These are phyloP conservation scores for Tetragonula carbonaria DNA, from an alignment of 2,888 invertebrate genomes.

Conservation along the genomic window DNA sequence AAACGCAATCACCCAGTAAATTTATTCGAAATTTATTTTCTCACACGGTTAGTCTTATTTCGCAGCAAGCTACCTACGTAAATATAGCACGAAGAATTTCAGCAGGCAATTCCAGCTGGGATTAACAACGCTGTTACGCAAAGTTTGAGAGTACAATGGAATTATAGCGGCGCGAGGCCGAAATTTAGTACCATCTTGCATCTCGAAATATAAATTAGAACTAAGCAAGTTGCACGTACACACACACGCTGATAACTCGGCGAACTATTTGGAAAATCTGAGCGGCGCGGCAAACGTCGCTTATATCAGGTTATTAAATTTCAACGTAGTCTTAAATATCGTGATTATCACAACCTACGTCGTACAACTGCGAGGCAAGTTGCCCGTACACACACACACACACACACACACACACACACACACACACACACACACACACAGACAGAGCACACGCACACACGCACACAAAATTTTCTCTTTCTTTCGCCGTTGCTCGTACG, in stretches of 20 bases:
- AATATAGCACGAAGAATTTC: conserved; percentile 20
- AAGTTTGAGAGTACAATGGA: conserved; percentile 35
- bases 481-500: background rate
- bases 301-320: conserved; percentile 20
- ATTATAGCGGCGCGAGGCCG: conserved; percentile 32
- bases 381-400: background rate
- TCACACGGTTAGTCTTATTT: background rate
- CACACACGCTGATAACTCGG: conserved; percentile 10
- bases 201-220: conserved; percentile 46
- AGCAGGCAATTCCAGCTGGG: conserved; percentile 7
- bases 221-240: conserved; percentile 31
- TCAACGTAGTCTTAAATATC: conserved; percentile 9
- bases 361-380: background rate
- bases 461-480: background rate
- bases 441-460: no score
- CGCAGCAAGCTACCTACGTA: background rate
- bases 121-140: conserved; percentile 40
- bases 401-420: no score
- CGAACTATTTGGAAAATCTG: conserved; percentile 39
- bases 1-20: no score
- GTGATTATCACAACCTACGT: conserved; percentile 1
- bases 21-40: background rate
- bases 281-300: background rate
- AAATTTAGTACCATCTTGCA: conserved; percentile 37
- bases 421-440: no score